Conservation (phyloP, 2,888 invertebrate species). For the Drosophila pseudotalamancana region DNA sequence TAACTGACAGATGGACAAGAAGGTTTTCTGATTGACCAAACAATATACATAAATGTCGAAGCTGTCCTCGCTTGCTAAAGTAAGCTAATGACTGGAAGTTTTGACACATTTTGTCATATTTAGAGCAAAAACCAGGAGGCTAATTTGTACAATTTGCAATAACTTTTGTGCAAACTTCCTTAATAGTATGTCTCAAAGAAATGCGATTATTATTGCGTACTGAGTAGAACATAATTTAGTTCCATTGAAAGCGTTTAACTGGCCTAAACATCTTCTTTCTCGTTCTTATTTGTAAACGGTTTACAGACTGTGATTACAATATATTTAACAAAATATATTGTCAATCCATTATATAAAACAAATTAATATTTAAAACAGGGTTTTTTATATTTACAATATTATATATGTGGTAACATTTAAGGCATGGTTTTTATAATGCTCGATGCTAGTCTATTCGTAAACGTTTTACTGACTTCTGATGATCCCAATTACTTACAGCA, state of each 20-base stretch:
- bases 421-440: no score
- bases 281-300: neutral
- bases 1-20: constrained; percentile 23
- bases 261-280: neutral
- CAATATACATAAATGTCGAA: constrained; percentile 45
- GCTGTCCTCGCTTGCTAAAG: neutral
- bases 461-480: neutral
- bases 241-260: neutral
- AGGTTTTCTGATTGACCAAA: constrained; percentile 39
- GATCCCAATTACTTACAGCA: neutral
- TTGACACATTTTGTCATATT: constrained; percentile 18
- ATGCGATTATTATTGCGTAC: neutral
- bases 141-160: constrained; percentile 23
- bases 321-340: no score
- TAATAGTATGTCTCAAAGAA: no score
- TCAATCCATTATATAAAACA: no score
- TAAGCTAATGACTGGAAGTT: constrained; percentile 22
- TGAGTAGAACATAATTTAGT: neutral
- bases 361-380: no score
- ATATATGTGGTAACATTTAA: no score
- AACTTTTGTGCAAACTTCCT: neutral
- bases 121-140: constrained; percentile 2
- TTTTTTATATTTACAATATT: no score
- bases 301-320: neutral
- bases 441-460: neutral